These are phyloP conservation scores for Lophotis ruficrista DNA, from an alignment of 2,113 vertebrate genomes.

Conservation along the genomic window DNA sequence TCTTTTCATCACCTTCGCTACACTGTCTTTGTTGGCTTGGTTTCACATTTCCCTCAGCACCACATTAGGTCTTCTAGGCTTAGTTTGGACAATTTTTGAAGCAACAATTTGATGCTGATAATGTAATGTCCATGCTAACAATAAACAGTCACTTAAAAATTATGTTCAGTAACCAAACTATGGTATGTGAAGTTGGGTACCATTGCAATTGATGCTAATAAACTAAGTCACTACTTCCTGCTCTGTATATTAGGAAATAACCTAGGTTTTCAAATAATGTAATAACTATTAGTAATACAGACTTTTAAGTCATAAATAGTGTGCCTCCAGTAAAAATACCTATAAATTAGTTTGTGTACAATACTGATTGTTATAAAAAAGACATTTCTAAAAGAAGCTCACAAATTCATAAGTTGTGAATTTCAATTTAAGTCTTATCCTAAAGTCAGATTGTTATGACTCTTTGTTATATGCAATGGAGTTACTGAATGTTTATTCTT, in stretches of 20 bases:
- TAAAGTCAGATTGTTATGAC: neutral
- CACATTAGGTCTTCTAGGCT: neutral
- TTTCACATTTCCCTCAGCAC: neutral
- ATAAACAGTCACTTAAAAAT: neutral
- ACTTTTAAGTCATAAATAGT: neutral
- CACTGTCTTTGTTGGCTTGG: neutral
- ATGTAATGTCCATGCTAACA: neutral
- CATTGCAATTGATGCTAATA: neutral
- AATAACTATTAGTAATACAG: neutral
- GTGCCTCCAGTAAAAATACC: neutral
- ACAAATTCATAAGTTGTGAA: neutral
- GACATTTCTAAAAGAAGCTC: neutral
- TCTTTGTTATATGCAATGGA: neutral
- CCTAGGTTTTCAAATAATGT: neutral
- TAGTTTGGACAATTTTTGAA: neutral
- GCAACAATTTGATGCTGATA: neutral
- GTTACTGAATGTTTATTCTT: neutral
- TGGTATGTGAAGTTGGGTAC: neutral
- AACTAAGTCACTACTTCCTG: neutral
- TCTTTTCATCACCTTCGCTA: neutral
- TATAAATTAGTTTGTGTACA: neutral
- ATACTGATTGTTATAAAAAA: neutral
- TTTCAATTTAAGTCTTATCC: neutral
- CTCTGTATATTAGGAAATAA: neutral
- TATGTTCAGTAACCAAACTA: neutral